A percentile compares a stretch with the other conserved stretches of the same genome.
These are phyloP conservation scores for Heliothis peltigera DNA, from an alignment of 2,888 invertebrate species.

Conservation along the genomic window DNA sequence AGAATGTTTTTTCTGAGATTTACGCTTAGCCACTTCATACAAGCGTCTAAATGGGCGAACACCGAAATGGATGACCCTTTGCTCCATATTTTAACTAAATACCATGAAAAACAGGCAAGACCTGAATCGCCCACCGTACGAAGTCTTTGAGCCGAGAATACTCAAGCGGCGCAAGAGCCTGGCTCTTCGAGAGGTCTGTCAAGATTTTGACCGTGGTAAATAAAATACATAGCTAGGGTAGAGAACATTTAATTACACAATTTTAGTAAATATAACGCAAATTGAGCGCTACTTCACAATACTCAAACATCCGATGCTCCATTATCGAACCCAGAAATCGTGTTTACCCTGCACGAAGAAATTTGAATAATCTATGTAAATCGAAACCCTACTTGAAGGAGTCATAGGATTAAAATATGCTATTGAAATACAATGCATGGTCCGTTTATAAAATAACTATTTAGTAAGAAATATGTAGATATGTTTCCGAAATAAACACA, in stretches of 20 bases:
- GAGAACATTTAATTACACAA: constrained; percentile 73
- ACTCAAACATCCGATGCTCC: constrained; percentile 68
- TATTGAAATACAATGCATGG: constrained; percentile 61
- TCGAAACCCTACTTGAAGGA: constrained; percentile 69
- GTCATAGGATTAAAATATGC: constrained; percentile 71
- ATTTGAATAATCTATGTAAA: constrained; percentile 73
- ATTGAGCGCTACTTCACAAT: constrained; percentile 73
- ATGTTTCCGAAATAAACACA: constrained; percentile 60
- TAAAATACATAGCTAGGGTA: constrained; percentile 62
- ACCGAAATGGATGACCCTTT: no score
- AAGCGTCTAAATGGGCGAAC: no score
- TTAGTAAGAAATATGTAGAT: constrained; percentile 53
- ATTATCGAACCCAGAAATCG: constrained; percentile 63
- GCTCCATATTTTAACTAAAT: no score
- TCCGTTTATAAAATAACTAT: constrained; percentile 60
- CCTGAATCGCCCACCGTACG: no score
- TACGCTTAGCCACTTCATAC: no score
- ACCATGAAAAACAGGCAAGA: no score
- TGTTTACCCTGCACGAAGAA: constrained; percentile 87
- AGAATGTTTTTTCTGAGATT: no score
- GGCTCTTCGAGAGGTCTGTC: no score
- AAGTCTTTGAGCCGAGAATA: no score
- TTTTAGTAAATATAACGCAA: constrained; percentile 71
- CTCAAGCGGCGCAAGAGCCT: no score
- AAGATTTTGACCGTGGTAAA: constrained; percentile 31